Conservation (phyloP, 2,113 vertebrate species). For the Strigops habroptila region DNA sequence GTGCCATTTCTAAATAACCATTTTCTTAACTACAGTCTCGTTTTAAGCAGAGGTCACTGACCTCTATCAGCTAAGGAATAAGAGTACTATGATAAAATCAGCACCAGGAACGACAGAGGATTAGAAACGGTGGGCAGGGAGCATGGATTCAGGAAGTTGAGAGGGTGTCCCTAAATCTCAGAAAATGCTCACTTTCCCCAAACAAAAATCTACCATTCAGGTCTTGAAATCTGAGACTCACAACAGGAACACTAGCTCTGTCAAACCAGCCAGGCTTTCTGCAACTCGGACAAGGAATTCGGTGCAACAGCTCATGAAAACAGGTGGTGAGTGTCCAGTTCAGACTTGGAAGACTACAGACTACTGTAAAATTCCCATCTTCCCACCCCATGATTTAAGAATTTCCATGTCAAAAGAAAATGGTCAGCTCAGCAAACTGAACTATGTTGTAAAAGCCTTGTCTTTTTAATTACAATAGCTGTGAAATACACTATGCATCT, state of each 20-base stretch:
- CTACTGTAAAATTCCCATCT: constrained; percentile 42
- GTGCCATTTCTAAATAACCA: not conserved
- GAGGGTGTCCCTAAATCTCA: constrained; percentile 1
- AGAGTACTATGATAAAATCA: constrained; percentile 23
- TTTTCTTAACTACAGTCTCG: not conserved
- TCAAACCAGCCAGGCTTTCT: constrained; percentile 34
- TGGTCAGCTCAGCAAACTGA: not conserved
- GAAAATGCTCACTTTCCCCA: constrained; percentile 17
- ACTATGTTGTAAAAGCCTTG: not conserved
- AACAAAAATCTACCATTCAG: constrained; percentile 21
- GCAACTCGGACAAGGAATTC: constrained; percentile 37
- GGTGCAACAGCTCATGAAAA: constrained; percentile 28
- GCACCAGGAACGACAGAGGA: constrained; percentile 3
- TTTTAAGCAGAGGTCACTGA: not conserved
- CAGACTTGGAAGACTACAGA: constrained; percentile 25
- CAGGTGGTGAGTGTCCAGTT: constrained; percentile 63
- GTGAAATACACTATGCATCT: not conserved
- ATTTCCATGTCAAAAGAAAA: constrained; percentile 27
- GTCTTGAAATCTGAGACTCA: constrained; percentile 42
- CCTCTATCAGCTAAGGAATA: not conserved
- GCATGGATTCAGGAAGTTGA: constrained; percentile 8
- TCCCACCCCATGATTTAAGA: constrained; percentile 25
- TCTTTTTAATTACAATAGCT: not conserved
- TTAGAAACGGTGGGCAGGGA: not conserved
- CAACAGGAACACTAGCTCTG: not conserved